A percentile compares a stretch with the other conserved stretches of the same genome.
Conservation (phyloP, 2,797 vertebrate species). For the Loriculus beryllinus region DNA sequence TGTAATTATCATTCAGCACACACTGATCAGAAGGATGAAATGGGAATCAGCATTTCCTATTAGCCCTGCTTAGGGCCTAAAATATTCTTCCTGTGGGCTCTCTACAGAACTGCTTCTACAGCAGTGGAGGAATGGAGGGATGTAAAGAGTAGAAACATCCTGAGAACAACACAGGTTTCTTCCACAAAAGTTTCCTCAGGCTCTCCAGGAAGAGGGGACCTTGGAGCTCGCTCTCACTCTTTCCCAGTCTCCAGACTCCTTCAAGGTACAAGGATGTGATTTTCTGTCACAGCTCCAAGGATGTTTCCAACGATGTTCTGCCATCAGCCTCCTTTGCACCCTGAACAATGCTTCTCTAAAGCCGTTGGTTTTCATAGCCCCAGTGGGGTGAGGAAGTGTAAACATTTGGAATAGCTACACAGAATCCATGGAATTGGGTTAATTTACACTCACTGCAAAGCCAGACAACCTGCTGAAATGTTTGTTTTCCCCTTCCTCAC, state of each 20-base stretch:
- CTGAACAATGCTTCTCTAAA: not conserved
- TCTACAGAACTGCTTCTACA: not conserved
- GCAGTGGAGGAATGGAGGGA: not conserved
- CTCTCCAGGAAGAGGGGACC: not conserved
- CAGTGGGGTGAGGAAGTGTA: not conserved
- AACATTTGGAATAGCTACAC: not conserved
- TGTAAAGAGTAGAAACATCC: not conserved
- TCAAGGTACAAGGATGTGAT: not conserved
- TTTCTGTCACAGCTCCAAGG: not conserved
- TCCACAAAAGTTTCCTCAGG: not conserved
- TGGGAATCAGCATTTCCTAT: conserved; percentile 68
- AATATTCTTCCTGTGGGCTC: conserved; percentile 45
- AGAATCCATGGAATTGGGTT: not conserved
- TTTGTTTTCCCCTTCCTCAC: not conserved
- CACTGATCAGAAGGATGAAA: conserved; percentile 67
- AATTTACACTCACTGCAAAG: not conserved
- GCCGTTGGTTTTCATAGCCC: not conserved
- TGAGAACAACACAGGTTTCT: not conserved
- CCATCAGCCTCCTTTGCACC: not conserved
- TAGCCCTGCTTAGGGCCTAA: conserved; percentile 50
- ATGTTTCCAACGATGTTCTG: not conserved
- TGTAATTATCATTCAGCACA: conserved; percentile 63
- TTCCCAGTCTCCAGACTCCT: not conserved
- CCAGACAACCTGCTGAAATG: not conserved
- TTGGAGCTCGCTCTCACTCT: not conserved